Base-by-base conservation (phyloP, 1,140 invertebrate genomes). In the Hormaphis cornu region DNA sequence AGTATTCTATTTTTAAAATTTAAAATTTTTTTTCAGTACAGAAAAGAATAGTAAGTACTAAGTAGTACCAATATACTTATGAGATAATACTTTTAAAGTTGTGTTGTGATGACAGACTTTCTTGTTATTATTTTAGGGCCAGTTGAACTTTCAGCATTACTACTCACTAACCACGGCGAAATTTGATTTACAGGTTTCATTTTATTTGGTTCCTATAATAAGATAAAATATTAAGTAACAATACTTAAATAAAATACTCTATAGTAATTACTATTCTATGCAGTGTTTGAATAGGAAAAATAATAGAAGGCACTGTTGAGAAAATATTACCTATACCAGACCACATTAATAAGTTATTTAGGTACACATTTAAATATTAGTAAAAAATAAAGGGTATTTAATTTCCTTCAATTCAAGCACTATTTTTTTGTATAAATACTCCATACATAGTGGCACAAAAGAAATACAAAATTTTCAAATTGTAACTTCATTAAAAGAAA, bases 81-180 rank as follows among this genome's bases (percentile, higher is more conserved):
- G n/a, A n/a, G 9, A 33, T 33, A n/a, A 56, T 12, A 54, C 26
- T 24, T 50, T 72, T 69, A 72, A 40, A 90, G 82, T 77, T 90
- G 89, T 71, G 89, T 91, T 71, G 88, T 91, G 72, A 91, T 90
- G 73, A 91, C 89, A 70, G 88, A 89, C 81, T 90, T 90, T 72
- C 88, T 82, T 66, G 87, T 86, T 70, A 89, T 85, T 61, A 83
- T 82, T 70, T 84, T 83, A 6, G 83, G 83, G 66, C 85, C 83
- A 14, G 84, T 81, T 18, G 76, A 72, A 24, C 79, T 77, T 10
- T 79, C 74, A 42, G 82, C 80, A 72, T 87, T 85, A 56, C 87
- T 86, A 18, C 86, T 86, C 9, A 91, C 89, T 69, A 90, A 79
- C 89, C 89, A 91, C 6, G 89, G 89, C 61, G 89, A 83, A 40